Percentiles rank a stretch among this genome's conserved stretches.
These are phyloP conservation scores for Oxyura jamaicensis DNA, from an alignment of 2,113 vertebrate species.

Conservation along the genomic window DNA sequence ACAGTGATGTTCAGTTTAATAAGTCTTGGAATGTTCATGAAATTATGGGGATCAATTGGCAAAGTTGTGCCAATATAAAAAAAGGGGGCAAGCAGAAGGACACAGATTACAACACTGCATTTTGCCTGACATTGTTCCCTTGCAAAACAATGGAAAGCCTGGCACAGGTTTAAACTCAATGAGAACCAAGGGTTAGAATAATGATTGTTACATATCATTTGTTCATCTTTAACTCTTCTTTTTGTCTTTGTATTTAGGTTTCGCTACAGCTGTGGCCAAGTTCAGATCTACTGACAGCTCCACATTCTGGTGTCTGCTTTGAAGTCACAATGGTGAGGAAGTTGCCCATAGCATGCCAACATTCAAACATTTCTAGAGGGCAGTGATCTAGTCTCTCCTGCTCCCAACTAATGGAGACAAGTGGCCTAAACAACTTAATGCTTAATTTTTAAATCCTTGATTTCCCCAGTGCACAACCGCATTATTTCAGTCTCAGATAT, in stretches of 20 bases:
- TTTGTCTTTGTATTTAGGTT: not conserved
- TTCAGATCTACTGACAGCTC: not conserved
- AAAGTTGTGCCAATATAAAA: not conserved
- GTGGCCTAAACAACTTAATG: not conserved
- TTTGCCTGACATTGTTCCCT: not conserved
- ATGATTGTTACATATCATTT: not conserved
- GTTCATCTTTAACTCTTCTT: not conserved
- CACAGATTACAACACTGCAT: not conserved
- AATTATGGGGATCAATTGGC: not conserved
- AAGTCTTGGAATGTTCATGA: not conserved
- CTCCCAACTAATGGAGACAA: not conserved
- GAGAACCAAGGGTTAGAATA: not conserved
- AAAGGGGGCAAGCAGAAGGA: not conserved
- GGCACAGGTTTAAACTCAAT: not conserved
- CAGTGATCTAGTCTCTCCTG: not conserved
- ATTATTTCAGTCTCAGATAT: not conserved
- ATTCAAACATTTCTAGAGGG: not conserved
- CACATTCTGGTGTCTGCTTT: not conserved
- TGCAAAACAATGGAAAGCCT: not conserved
- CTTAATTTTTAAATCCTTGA: not conserved
- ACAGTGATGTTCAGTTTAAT: not conserved
- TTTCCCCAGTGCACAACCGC: not conserved
- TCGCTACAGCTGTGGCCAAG: not conserved
- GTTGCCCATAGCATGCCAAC: not conserved
- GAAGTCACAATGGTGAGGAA: not conserved